A percentile compares a stretch with the other conserved stretches of the same genome.
phyloP scores from a whole-genome alignment of 2,888 invertebrate genomes.

The Tortrix viridana region DNA sequence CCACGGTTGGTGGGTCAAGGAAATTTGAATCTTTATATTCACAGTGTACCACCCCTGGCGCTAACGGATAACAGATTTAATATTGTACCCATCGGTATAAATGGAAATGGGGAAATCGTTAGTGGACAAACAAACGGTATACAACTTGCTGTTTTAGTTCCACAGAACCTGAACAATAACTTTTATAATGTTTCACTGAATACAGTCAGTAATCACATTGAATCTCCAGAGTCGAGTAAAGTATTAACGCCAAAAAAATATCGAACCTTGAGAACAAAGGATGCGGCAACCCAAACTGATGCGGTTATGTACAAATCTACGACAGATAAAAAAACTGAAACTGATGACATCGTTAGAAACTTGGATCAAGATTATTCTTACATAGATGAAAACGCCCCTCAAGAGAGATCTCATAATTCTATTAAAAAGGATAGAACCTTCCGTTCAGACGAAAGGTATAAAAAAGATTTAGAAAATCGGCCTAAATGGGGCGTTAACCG shows the following conservation, averaged over 20 bases:
- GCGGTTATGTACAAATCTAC: conserved; percentile 54
- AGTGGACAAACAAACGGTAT: conserved; percentile 76
- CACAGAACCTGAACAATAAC: conserved; percentile 74
- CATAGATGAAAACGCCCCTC: conserved; percentile 79
- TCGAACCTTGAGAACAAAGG: conserved; percentile 79
- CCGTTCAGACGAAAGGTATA: conserved; percentile 80
- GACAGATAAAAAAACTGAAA: conserved; percentile 65
- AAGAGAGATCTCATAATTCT: conserved; percentile 74
- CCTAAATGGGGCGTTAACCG: conserved; percentile 91
- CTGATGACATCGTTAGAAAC: conserved; percentile 65
- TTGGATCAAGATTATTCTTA: conserved; percentile 82
- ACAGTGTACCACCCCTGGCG: conserved; percentile 73
- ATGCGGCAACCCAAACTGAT: conserved; percentile 89
- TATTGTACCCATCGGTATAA: conserved; percentile 74
- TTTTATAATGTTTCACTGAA: conserved; percentile 75
- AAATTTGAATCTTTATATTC: conserved; percentile 74
- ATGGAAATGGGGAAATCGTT: conserved; percentile 68
- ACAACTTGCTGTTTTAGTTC: conserved; percentile 85
- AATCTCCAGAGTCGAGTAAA: conserved; percentile 63
- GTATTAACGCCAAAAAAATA: conserved; percentile 77
- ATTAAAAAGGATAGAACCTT: conserved; percentile 81
- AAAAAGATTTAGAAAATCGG: conserved; percentile 86
- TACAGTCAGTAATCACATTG: conserved; percentile 65
- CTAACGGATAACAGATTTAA: conserved; percentile 74
- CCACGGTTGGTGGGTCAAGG: conserved; percentile 72